These are phyloP conservation scores for Gavialis gangeticus DNA, from an alignment of 2,113 vertebrate species.

Conservation along the genomic window DNA sequence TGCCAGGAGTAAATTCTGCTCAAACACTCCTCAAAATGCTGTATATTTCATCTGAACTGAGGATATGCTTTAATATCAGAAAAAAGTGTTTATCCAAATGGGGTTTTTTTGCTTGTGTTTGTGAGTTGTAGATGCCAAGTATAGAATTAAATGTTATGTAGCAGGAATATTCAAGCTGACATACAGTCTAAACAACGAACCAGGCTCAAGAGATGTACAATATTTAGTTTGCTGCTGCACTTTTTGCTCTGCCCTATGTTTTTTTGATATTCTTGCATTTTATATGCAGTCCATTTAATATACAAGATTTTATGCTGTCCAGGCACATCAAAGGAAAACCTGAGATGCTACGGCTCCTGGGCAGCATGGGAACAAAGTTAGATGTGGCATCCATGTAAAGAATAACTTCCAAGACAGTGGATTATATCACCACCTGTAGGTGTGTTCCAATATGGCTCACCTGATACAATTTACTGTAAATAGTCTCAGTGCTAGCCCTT, in stretches of 20 bases:
- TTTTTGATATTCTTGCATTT: constrained; percentile 30
- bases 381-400: neutral
- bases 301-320: neutral
- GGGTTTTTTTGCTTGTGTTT: constrained; percentile 32
- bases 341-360: constrained; percentile 24
- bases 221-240: constrained; percentile 10
- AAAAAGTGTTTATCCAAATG: neutral
- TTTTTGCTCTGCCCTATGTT: neutral
- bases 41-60: constrained; percentile 4
- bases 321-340: constrained; percentile 21
- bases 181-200: neutral
- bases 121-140: constrained; percentile 22
- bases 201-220: constrained; percentile 4
- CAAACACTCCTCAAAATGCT: neutral
- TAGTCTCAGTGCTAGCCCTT: neutral
- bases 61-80: neutral
- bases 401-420: constrained; percentile 8
- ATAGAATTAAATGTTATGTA: neutral
- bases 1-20: constrained; percentile 25
- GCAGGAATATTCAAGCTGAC: constrained; percentile 39
- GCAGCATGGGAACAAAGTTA: constrained; percentile 16
- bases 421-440: neutral
- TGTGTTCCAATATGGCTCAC: neutral
- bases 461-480: neutral
- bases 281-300: neutral